phyloP scores from a whole-genome alignment of 2,113 vertebrate genomes.

The Hippolais icterina region DNA sequence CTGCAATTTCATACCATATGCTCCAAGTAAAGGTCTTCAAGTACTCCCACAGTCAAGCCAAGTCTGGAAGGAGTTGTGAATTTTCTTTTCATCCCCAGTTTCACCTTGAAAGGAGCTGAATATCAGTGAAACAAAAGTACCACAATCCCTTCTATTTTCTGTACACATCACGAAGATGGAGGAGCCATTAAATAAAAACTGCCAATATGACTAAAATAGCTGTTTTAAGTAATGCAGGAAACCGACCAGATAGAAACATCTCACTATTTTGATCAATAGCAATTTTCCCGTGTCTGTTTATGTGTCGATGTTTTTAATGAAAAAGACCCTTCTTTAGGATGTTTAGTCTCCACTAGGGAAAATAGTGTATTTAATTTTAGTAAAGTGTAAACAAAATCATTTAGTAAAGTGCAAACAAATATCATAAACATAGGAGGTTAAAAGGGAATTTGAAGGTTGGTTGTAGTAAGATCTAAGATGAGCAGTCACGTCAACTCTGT shows the following conservation, averaged over 20 bases:
- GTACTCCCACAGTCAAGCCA: constrained; percentile 27
- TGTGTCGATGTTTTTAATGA: background rate
- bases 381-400: background rate
- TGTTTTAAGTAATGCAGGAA: background rate
- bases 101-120: constrained; percentile 62
- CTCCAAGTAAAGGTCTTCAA: constrained; percentile 37
- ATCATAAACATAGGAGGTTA: background rate
- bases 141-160: constrained; percentile 12
- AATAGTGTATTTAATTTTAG: background rate
- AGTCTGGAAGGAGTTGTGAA: constrained; percentile 2
- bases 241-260: background rate
- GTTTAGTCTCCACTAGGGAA: background rate
- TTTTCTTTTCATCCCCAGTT: background rate
- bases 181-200: constrained; percentile 28
- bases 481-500: rapidly evolving
- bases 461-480: background rate
- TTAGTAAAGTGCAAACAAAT: background rate
- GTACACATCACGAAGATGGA: background rate
- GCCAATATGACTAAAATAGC: constrained; percentile 32
- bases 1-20: constrained; percentile 24
- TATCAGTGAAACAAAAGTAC: constrained; percentile 66
- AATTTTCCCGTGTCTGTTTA: background rate
- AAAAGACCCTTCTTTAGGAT: background rate
- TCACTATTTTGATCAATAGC: constrained; percentile 23
- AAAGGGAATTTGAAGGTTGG: background rate